A percentile compares a stretch with the other conserved stretches of the same genome.
phyloP scores from a whole-genome alignment of 2,797 vertebrate genomes.

The Perodicticus potto region DNA sequence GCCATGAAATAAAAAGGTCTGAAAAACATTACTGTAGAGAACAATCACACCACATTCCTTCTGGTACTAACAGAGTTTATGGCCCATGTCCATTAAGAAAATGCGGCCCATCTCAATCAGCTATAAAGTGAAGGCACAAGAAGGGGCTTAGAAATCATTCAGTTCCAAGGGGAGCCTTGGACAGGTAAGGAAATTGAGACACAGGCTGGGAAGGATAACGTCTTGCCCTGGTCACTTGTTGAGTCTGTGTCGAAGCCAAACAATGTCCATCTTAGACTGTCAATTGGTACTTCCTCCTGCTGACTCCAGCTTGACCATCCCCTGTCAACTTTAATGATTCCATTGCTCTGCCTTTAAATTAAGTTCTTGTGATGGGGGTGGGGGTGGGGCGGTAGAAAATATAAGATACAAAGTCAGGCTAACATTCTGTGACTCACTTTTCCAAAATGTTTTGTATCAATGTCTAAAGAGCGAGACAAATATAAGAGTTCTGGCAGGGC shows the following conservation, averaged over 20 bases:
- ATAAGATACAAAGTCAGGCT: conserved; percentile 27
- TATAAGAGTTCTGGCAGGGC: neutral
- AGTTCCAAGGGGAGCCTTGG: neutral
- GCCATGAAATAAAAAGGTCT: no score
- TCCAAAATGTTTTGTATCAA: conserved; percentile 70
- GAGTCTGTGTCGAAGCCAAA: neutral
- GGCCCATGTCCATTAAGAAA: neutral
- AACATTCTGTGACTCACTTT: conserved; percentile 68
- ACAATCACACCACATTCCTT: neutral
- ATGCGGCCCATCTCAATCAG: neutral
- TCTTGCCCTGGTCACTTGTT: neutral
- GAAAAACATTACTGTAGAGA: neutral
- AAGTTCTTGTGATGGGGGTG: neutral
- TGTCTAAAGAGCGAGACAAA: neutral
- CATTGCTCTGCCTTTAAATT: conserved; percentile 48
- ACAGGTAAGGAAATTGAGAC: neutral
- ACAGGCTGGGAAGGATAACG: neutral
- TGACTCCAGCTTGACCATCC: neutral
- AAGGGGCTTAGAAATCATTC: neutral
- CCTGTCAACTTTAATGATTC: neutral
- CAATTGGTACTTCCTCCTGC: neutral
- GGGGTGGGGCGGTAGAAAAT: neutral
- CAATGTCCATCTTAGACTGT: neutral
- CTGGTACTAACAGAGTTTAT: neutral
- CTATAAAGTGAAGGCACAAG: neutral